Evolutionary conservation across 2,888 invertebrate genomes (phyloP).

Genomic region (Galeopsomyia nigrocyanea): DNA sequence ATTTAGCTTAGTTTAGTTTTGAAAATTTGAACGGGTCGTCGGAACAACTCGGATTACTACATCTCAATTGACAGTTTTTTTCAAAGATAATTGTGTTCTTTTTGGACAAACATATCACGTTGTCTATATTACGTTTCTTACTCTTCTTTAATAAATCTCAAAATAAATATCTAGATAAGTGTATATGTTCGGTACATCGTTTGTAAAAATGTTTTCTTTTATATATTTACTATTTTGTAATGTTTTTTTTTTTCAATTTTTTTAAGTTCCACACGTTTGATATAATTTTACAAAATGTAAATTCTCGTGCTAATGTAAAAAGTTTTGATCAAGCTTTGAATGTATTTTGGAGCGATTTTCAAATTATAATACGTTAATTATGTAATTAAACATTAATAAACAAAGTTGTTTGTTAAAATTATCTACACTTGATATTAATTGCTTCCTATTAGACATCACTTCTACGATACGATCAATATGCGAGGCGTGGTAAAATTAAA

Average conservation of each 20-base stretch:
- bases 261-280: conserved; percentile 15
- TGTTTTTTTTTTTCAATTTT: background rate
- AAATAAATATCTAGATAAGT: no score
- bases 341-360: background rate
- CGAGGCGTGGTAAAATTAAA: no score
- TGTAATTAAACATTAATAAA: no score
- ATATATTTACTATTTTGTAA: background rate
- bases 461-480: no score
- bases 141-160: no score
- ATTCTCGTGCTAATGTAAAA: conserved; percentile 23
- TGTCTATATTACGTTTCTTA: conserved; percentile 3
- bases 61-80: conserved; percentile 25
- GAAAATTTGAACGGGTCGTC: no score
- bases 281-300: conserved; percentile 20
- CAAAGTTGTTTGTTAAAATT: no score
- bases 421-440: no score
- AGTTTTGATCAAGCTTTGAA: conserved; percentile 21
- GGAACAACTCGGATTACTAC: conserved; percentile 15
- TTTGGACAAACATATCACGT: background rate
- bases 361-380: no score
- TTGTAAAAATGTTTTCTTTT: background rate
- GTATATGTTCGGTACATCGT: no score
- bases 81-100: conserved; percentile 18
- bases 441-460: no score
- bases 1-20: no score